These are phyloP conservation scores for Folsomia manolachei DNA, from an alignment of 2,888 invertebrate species.

Conservation along the genomic window DNA sequence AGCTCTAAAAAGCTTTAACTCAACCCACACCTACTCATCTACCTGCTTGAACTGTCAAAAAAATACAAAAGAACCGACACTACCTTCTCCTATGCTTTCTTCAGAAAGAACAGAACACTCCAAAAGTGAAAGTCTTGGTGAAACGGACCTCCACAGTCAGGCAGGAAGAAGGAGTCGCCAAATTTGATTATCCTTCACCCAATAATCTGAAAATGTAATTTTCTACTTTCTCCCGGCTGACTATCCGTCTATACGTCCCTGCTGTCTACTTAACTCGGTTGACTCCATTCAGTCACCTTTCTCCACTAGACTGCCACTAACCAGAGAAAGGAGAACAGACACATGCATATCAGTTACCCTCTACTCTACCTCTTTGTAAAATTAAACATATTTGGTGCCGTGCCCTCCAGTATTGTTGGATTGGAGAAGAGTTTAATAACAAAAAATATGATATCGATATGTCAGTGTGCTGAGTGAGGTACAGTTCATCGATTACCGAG, in stretches of 20 bases:
- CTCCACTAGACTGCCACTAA: too few relatives aligned
- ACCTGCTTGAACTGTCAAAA: background rate
- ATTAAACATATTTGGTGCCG: too few relatives aligned
- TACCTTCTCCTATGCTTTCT: background rate
- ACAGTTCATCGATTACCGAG: too few relatives aligned
- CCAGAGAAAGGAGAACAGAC: too few relatives aligned
- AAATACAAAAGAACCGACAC: background rate
- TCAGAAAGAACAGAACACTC: background rate
- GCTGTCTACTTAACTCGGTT: background rate
- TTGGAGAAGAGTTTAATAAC: too few relatives aligned
- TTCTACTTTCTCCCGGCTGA: background rate
- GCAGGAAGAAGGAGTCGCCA: background rate
- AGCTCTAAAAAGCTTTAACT: background rate
- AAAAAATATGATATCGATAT: too few relatives aligned
- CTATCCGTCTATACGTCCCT: background rate
- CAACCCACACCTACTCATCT: background rate
- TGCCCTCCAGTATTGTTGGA: too few relatives aligned
- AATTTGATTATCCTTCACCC: background rate
- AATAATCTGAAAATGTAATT: constrained; percentile 1
- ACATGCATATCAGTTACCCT: too few relatives aligned
- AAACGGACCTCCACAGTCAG: background rate
- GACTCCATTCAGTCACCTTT: background rate
- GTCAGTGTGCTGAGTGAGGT: too few relatives aligned
- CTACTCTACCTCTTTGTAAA: background rate
- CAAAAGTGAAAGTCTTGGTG: background rate